Conservation (phyloP, 2,113 vertebrate species). For the Neolamprologus brichardi region DNA sequence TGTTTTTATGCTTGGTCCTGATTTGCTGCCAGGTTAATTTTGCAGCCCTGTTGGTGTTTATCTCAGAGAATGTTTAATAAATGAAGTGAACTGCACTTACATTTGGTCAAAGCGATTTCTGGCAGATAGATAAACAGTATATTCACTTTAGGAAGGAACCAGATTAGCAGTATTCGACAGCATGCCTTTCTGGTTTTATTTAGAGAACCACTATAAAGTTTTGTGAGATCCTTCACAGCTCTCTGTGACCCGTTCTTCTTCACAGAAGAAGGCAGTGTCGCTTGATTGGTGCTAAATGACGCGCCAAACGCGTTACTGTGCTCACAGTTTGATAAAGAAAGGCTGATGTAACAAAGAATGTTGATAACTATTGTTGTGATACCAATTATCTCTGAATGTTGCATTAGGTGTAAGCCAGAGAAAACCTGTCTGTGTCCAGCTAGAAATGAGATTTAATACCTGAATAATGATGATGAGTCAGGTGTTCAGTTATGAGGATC, state of each 20-base stretch:
- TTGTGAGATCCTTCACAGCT: neutral
- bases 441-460: neutral
- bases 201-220: neutral
- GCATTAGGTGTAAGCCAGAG: neutral
- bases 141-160: neutral
- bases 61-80: neutral
- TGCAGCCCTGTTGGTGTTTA: neutral
- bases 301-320: neutral
- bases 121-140: neutral
- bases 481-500: neutral
- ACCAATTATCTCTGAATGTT: neutral
- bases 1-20: neutral
- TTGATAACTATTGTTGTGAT: neutral
- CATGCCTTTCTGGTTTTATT: neutral
- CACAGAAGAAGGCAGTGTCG: neutral
- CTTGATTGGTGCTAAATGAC: neutral
- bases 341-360: rapidly evolving
- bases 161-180: neutral
- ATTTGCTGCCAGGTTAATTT: neutral
- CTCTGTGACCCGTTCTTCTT: neutral
- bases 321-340: neutral
- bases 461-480: neutral
- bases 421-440: neutral
- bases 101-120: neutral
- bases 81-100: neutral